These are phyloP conservation scores for Drosophila longiperda DNA, from an alignment of 2,888 invertebrate species.

Conservation along the genomic window DNA sequence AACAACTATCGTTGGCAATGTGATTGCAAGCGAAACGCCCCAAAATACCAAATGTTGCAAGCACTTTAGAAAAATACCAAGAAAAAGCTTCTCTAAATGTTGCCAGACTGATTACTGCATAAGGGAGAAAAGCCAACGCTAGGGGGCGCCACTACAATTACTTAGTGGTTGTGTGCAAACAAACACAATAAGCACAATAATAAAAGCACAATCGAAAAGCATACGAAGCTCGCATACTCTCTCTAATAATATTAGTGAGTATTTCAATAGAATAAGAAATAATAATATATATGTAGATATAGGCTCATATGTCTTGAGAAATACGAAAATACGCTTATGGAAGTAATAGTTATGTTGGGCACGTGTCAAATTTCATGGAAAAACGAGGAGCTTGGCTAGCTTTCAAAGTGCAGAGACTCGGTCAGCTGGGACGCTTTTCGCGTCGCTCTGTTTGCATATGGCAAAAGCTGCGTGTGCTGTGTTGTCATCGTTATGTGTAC, in stretches of 20 bases:
- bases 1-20: constrained; percentile 51
- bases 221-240: constrained; percentile 11
- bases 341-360: background rate
- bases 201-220: background rate
- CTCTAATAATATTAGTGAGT: background rate
- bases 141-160: constrained; percentile 20
- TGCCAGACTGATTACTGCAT: constrained; percentile 27
- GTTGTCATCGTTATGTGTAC: constrained; percentile 67
- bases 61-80: constrained; percentile 7
- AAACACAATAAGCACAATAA: constrained; percentile 11
- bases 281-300: background rate
- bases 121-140: constrained; percentile 16
- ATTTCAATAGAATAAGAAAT: background rate
- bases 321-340: background rate
- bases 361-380: background rate
- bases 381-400: background rate
- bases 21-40: constrained; percentile 58
- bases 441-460: constrained; percentile 40
- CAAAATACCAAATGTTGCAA: constrained; percentile 44
- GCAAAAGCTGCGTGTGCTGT: constrained; percentile 47
- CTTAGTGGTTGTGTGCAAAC: constrained; percentile 19
- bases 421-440: constrained; percentile 54
- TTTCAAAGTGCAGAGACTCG: constrained; percentile 18
- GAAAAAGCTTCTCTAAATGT: constrained; percentile 24
- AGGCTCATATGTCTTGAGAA: background rate